A percentile compares a stretch with the other conserved stretches of the same genome.
These are phyloP conservation scores for Cremastobaeus sp. DNA, from an alignment of 2,888 invertebrate genomes.

Conservation along the genomic window DNA sequence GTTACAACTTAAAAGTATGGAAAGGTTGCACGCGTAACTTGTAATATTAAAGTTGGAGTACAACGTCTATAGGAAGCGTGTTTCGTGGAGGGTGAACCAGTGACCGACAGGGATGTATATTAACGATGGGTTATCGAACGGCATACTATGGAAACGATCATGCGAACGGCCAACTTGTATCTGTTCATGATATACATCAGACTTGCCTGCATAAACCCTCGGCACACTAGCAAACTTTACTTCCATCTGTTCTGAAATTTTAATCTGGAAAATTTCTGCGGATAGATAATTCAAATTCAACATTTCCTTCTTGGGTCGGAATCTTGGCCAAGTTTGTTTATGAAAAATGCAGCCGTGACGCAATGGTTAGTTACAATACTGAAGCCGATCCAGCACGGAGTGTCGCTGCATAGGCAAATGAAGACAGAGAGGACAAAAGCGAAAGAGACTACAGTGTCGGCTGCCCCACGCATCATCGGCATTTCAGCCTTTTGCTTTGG, in stretches of 20 bases:
- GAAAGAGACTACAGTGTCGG: conserved; percentile 6
- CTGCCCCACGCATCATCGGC: conserved; percentile 20
- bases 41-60: conserved; percentile 22
- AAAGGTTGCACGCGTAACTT: conserved; percentile 11
- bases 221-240: too few species aligned
- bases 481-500: conserved; percentile 44
- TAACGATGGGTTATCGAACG: conserved; percentile 51
- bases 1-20: background rate
- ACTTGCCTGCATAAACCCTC: conserved; percentile 3
- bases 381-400: background rate
- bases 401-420: conserved; percentile 23
- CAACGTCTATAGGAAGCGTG: conserved; percentile 22
- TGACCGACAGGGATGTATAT: conserved; percentile 49
- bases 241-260: too few species aligned
- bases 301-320: too few species aligned
- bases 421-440: conserved; percentile 21
- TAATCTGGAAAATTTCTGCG: too few species aligned
- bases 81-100: conserved; percentile 47
- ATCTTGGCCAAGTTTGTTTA: too few species aligned
- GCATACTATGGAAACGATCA: conserved; percentile 19
- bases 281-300: too few species aligned
- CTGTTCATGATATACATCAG: background rate
- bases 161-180: conserved; percentile 21
- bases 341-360: too few species aligned
- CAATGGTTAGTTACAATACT: too few species aligned